phyloP scores from a whole-genome alignment of 2,888 invertebrate genomes.

The Pogonocherus hispidulus region DNA sequence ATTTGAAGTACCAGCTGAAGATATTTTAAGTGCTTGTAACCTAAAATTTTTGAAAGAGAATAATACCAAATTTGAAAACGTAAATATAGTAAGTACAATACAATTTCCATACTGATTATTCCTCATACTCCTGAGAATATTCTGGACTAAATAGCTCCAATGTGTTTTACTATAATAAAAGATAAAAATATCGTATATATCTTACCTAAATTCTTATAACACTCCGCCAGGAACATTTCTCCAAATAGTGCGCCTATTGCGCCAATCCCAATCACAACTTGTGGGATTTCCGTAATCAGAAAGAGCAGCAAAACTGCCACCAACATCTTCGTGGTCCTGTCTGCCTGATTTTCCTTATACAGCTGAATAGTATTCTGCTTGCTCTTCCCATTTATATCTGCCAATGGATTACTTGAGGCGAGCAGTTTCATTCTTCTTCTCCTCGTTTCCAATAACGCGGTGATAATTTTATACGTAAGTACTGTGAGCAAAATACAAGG shows the following conservation, averaged over 20 bases:
- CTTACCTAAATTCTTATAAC: constrained; percentile 51
- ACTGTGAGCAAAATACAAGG: constrained; percentile 44
- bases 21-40: too few relatives aligned
- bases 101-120: too few relatives aligned
- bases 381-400: constrained; percentile 38
- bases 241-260: constrained; percentile 66
- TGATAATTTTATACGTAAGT: constrained; percentile 49
- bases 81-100: too few relatives aligned
- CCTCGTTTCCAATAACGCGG: constrained; percentile 46
- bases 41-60: too few relatives aligned
- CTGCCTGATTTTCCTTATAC: constrained; percentile 75
- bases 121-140: too few relatives aligned
- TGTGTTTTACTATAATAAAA: too few relatives aligned
- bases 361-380: constrained; percentile 42
- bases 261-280: constrained; percentile 67
- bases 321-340: constrained; percentile 88
- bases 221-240: constrained; percentile 46
- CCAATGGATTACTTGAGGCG: constrained; percentile 36
- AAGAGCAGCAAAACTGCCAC: constrained; percentile 87
- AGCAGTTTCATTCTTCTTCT: constrained; percentile 43
- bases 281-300: constrained; percentile 86
- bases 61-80: too few relatives aligned
- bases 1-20: too few relatives aligned
- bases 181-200: not conserved
- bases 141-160: too few relatives aligned